Evolutionary conservation across 2,113 vertebrate genomes (phyloP), one percentile per base, ranked within the genome.

Genomic region (Xenus cinereus): DNA sequence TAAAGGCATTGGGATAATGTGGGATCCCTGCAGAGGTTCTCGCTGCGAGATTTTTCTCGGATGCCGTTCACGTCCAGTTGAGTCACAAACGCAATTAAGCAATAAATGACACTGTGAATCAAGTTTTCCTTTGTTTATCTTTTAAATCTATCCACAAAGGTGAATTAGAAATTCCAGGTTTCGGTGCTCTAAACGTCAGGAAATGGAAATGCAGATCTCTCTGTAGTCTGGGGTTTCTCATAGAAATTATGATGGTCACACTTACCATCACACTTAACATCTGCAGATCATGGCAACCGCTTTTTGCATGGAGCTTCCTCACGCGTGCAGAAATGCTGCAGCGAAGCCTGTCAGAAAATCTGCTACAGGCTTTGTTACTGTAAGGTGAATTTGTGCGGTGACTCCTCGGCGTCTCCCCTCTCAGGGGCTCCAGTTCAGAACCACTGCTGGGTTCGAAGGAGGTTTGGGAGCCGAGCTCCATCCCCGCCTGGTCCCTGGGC

Each of bases 11-110:
- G 19, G 85, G 75, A 5, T 46, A 45, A 23, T 2, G 43, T 23
- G 53, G 53, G 69, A 56, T 95, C 91, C 73, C 77, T 63, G 73
- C 73, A 20, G 80, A 89, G 77, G 4, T 54, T 82, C 85, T 66
- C 39, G 54, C 78, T 3, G 26, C 1, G 26, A 71, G 64, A 7
- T 46, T 85, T 73, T 57, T 46, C 76, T 89, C n/a, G 3, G 75
- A 28, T 88, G 73, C 68, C 9, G 32, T 71, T 84, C 37, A 7
- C 3, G 4, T 93, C 90, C 87, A 84, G 60, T 84, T 91, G 96
- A 96, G 91, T 96, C 93, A 89, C 66, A 79, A 80, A 79, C 53
- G 66, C 46, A 94, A 16, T 95, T 68, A 91, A 87, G 89, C 69
- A 92, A 43, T 94, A 94, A 94, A 87, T 23, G 77, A 89, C 84